Evolutionary conservation across 2,113 vertebrate species (phyloP).

Genomic region (Burhinus oedicnemus): DNA sequence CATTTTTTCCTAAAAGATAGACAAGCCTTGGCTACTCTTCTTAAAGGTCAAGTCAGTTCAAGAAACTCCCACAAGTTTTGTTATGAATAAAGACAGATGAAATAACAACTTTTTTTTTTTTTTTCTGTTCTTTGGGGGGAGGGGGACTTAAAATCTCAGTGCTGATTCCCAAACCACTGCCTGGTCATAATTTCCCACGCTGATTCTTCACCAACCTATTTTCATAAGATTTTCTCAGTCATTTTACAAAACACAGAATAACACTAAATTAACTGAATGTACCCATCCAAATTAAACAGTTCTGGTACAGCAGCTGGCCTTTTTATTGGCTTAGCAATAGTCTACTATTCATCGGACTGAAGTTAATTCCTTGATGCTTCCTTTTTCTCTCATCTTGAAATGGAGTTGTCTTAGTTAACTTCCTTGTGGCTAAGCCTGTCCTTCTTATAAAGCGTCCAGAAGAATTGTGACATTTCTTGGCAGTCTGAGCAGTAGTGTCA

Average conservation of each 20-base stretch:
- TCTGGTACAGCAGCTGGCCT: not conserved
- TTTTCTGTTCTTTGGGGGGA: not conserved
- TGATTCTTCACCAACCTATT: not conserved
- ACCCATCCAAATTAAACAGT: not conserved
- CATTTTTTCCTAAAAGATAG: not conserved
- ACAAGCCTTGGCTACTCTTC: not conserved
- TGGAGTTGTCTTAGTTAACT: not conserved
- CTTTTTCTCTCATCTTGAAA: not conserved
- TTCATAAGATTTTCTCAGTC: not conserved
- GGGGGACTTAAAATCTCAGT: not conserved
- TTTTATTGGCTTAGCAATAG: not conserved
- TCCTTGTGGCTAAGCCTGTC: constrained; percentile 20
- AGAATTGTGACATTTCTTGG: constrained; percentile 7
- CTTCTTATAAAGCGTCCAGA: not conserved
- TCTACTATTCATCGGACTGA: not conserved
- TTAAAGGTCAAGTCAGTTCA: not conserved
- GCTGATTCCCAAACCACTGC: not conserved
- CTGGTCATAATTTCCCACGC: not conserved
- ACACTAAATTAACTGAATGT: not conserved
- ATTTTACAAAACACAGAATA: not conserved
- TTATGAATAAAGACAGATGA: not conserved
- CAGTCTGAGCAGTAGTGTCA: constrained; percentile 9
- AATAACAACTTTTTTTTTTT: not conserved
- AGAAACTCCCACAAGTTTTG: not conserved
- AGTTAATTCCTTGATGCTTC: not conserved